phyloP scores from a whole-genome alignment of 2,113 vertebrate species.

The Nyctereutes procyonoides region DNA sequence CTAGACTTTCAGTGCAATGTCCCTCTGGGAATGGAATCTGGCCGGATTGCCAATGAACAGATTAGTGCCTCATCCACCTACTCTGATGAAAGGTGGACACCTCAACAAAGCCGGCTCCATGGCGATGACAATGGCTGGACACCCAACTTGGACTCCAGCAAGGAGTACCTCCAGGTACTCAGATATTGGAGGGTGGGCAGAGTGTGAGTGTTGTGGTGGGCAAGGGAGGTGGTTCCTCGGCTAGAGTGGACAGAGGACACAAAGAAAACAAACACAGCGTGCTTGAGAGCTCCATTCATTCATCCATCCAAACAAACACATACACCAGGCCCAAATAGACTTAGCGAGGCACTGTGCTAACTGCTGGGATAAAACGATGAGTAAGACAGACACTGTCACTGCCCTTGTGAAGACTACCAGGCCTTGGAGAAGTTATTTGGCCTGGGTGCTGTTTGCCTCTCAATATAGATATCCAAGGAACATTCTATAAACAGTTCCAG shows the following conservation, averaged over 20 bases:
- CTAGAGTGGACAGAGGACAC: not conserved
- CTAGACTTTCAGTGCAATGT: slow-evolving; percentile 96
- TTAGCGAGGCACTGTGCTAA: not conserved
- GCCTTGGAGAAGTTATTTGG: not conserved
- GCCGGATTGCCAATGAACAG: slow-evolving; percentile 96
- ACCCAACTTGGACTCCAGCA: slow-evolving; percentile 95
- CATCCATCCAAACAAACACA: not conserved
- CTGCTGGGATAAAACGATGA: not conserved
- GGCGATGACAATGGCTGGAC: slow-evolving; percentile 97
- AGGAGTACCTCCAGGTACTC: slow-evolving; percentile 96
- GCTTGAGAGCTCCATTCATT: not conserved
- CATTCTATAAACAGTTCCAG: slow-evolving; percentile 26
- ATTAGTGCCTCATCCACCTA: slow-evolving; percentile 96
- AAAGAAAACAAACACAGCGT: not conserved
- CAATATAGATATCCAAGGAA: not conserved
- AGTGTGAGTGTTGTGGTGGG: not conserved
- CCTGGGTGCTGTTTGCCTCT: slow-evolving; percentile 28
- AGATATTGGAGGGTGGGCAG: not conserved
- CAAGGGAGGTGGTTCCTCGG: not conserved
- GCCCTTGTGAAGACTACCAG: not conserved
- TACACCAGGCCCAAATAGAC: not conserved
- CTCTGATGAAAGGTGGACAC: slow-evolving; percentile 92
- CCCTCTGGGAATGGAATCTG: slow-evolving; percentile 96
- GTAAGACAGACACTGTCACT: not conserved
- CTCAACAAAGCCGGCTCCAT: slow-evolving; percentile 96